Evolutionary conservation across 2,113 vertebrate species (phyloP).

Genomic region (Microtus richardsoni): DNA sequence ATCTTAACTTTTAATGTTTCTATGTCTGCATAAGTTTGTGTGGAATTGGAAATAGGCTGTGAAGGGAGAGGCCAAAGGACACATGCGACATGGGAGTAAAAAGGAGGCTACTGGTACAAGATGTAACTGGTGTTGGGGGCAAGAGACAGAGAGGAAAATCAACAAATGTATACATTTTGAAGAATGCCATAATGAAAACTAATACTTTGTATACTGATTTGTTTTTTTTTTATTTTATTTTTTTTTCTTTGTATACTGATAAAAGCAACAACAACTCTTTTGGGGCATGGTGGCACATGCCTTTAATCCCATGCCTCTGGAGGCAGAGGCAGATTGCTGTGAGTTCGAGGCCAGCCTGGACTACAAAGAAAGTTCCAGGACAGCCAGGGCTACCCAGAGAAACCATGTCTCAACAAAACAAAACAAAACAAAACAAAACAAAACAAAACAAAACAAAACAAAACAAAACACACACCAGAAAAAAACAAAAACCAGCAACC

Average conservation of each 20-base stretch:
- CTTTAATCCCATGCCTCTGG: neutral
- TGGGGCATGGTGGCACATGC: neutral
- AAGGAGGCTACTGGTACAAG: neutral
- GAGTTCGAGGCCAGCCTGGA: neutral
- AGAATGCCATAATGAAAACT: neutral
- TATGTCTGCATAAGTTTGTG: neutral
- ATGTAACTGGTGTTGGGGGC: neutral
- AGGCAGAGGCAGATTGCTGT: neutral
- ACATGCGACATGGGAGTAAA: neutral
- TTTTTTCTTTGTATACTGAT: neutral
- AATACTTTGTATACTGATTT: neutral
- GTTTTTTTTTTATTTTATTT: too few relatives aligned
- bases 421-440: neutral
- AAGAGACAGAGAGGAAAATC: neutral
- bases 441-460: neutral
- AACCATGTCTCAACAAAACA: neutral
- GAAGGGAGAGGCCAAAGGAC: neutral
- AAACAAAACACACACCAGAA: neutral
- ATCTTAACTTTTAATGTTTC: neutral
- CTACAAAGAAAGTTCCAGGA: neutral
- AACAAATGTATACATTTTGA: neutral
- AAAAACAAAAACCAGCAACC: neutral
- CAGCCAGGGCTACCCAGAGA: neutral
- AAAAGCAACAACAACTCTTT: neutral
- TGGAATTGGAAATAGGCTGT: neutral